phyloP scores from a whole-genome alignment of 1,140 invertebrate genomes.

The Aradophagus sp. region DNA sequence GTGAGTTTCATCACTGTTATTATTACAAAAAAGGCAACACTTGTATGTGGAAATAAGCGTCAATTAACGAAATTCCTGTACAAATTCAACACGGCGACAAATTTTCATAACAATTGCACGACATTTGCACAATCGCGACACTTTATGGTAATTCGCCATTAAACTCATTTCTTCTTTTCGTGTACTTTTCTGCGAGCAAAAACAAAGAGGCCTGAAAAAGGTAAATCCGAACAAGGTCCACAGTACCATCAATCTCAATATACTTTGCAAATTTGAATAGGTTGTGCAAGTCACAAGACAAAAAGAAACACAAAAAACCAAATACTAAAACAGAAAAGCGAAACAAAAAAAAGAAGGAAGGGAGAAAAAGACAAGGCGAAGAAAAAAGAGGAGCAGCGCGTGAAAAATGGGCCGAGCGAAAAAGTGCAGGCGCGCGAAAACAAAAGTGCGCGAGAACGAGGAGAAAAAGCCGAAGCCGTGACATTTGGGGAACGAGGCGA shows the following conservation, averaged over 20 bases:
- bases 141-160: conserved; percentile 6
- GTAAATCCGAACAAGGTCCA: conserved; percentile 6
- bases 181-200: conserved; percentile 15
- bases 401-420: conserved; percentile 13
- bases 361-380: too few species aligned
- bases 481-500: conserved; percentile 14
- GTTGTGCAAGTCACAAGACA: conserved; percentile 25
- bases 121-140: conserved; percentile 8
- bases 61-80: too few species aligned
- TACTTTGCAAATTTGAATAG: conserved; percentile 34
- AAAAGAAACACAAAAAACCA: not conserved
- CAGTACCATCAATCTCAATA: conserved; percentile 28
- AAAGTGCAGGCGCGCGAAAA: conserved; percentile 13
- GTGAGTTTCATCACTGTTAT: too few species aligned
- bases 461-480: conserved; percentile 13
- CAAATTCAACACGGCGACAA: not conserved
- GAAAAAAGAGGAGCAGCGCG: not conserved
- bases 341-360: too few species aligned
- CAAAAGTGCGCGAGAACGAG: conserved; percentile 18
- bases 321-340: too few species aligned
- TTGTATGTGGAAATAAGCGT: too few species aligned
- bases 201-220: conserved; percentile 15
- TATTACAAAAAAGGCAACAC: not conserved
- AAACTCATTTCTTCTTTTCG: conserved; percentile 10
- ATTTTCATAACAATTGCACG: conserved; percentile 11